phyloP scores from a whole-genome alignment of 2,888 invertebrate genomes.

The Octodonta nipae region DNA sequence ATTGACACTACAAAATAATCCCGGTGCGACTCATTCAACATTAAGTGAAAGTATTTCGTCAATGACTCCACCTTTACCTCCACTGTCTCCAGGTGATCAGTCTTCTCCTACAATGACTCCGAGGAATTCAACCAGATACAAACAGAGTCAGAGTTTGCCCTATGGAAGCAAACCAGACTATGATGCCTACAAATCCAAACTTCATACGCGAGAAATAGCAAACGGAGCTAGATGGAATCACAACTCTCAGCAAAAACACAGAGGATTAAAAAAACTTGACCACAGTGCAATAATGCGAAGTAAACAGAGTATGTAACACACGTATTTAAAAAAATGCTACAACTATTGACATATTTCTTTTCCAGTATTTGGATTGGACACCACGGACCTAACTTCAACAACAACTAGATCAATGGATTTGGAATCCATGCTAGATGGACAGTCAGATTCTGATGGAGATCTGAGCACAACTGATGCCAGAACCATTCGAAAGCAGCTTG shows the following conservation, averaged over 20 bases:
- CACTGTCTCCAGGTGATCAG: slow-evolving; percentile 53
- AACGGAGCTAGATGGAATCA: slow-evolving; percentile 28
- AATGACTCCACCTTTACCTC: slow-evolving; percentile 66
- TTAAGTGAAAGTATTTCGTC: slow-evolving; percentile 54
- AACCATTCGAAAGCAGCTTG: slow-evolving; percentile 65
- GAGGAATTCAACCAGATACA: slow-evolving; percentile 34
- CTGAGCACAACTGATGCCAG: slow-evolving; percentile 63
- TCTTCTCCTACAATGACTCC: slow-evolving; percentile 37
- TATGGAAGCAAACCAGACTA: slow-evolving; percentile 49
- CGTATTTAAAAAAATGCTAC: background rate
- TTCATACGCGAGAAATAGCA: slow-evolving; percentile 23
- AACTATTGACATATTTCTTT: slow-evolving; percentile 11
- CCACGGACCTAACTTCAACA: slow-evolving; percentile 64
- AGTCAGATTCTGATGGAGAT: slow-evolving; percentile 55
- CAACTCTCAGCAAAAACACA: slow-evolving; percentile 38
- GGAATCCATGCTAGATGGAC: slow-evolving; percentile 64
- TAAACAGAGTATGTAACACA: slow-evolving; percentile 42
- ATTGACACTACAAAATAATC: slow-evolving; percentile 39
- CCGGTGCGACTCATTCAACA: slow-evolving; percentile 51
- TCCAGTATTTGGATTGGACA: slow-evolving; percentile 57
- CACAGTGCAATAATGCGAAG: slow-evolving; percentile 40
- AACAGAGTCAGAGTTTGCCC: slow-evolving; percentile 46
- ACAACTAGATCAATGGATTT: slow-evolving; percentile 64
- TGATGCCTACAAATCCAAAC: slow-evolving; percentile 38
- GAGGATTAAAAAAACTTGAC: slow-evolving; percentile 39